phyloP scores from a whole-genome alignment of 2,113 vertebrate genomes.

The Hippocampus mohnikei region DNA sequence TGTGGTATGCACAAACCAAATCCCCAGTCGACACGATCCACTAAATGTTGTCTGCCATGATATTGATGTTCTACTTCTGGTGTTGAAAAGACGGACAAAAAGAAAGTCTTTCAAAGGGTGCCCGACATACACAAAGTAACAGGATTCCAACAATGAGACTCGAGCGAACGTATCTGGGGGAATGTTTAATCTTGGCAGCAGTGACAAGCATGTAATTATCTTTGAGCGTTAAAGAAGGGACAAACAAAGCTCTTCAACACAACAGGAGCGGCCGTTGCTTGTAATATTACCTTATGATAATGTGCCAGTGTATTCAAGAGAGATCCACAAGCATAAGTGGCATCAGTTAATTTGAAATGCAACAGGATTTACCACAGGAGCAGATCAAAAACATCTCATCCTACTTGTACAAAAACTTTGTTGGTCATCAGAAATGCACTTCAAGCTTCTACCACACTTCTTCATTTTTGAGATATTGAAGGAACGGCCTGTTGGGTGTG shows the following conservation, averaged over 20 bases:
- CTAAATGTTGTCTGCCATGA: slow-evolving; percentile 48
- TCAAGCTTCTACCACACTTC: slow-evolving; percentile 23
- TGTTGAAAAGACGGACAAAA: slow-evolving; percentile 46
- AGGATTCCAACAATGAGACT: slow-evolving; percentile 65
- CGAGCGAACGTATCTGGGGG: slow-evolving; percentile 68
- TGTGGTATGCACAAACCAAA: slow-evolving; percentile 1
- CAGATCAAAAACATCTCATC: slow-evolving; percentile 13
- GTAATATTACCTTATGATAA: slow-evolving; percentile 34
- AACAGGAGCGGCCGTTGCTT: slow-evolving; percentile 53
- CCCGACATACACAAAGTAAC: slow-evolving; percentile 37
- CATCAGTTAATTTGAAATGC: slow-evolving; percentile 57
- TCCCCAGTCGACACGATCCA: slow-evolving; percentile 19
- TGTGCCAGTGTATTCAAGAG: slow-evolving; percentile 56
- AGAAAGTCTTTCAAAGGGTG: slow-evolving; percentile 32
- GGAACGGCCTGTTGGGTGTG: too few relatives aligned
- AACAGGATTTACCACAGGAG: slow-evolving; percentile 25
- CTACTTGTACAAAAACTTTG: not conserved
- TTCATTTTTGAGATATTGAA: not conserved
- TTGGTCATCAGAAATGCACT: slow-evolving; percentile 1
- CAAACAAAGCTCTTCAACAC: slow-evolving; percentile 68
- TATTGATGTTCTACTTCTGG: slow-evolving; percentile 44
- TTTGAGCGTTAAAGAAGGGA: slow-evolving; percentile 73
- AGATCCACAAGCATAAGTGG: slow-evolving; percentile 46
- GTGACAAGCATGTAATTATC: slow-evolving; percentile 63
- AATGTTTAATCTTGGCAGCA: slow-evolving; percentile 69